Base-by-base conservation (phyloP, 1,140 invertebrate species). In the Glossosoma conforme region DNA sequence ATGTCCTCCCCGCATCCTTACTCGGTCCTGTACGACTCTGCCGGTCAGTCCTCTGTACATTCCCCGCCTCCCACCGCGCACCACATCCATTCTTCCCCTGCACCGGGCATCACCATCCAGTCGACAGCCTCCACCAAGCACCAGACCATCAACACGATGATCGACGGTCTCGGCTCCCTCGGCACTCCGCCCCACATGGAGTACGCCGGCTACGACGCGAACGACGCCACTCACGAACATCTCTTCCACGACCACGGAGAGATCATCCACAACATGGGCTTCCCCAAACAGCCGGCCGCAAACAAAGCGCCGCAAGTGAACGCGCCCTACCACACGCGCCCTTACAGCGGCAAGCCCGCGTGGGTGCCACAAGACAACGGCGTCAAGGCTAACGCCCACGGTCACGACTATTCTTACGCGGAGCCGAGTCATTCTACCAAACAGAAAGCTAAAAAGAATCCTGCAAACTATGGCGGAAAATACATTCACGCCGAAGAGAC, bases 241-340 rank as follows among this genome's bases (percentile, higher is more conserved):
- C 64, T 71, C 47, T 72, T 69, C 49, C 72, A 75, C 38, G 72
- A 75, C 44, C 72, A 75, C 50, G 72, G 72, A 14, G 70, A 73
- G 60, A 62, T 72, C 33, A 61, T 70, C 30, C 44, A 65, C 4
- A 61, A 66, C 58, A 18, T 65, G 14, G 66, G 69, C 20, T 48
- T 72, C 37, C 62, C 59, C 2, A 72, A 67, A 43, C 43, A 30
- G 11, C 10, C 38, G 2, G 19, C 43, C 0, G 54, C 30, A 66
- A 60, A 28, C 64, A 72, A 47, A 66, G 66, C 9, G 44, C 69
- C 17, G 59, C 63, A 51, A 62, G 68, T 5, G 63, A 17, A 17
- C 22, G 18, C 22, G 9, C 0, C 14, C 5, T 44, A 10, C 22
- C 25, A n/a, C 5, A 42, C 14, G 25, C n/a, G 1, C 1, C 5